These are phyloP conservation scores for Bactericera cockerelli DNA, from an alignment of 1,140 invertebrate genomes.

Conservation along the genomic window DNA sequence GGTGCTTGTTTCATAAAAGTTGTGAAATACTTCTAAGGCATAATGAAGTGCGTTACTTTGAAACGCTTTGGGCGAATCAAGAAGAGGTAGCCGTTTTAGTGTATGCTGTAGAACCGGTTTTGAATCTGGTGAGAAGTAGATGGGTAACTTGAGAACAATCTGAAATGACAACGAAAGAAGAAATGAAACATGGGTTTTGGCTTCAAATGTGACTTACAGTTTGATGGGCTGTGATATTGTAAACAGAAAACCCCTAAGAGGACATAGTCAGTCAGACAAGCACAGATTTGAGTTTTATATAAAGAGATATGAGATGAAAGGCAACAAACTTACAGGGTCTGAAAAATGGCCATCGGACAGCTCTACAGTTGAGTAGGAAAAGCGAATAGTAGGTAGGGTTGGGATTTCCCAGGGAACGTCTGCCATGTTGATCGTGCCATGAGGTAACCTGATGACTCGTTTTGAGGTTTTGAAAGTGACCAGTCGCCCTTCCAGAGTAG, in stretches of 20 bases:
- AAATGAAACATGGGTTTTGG: too few relatives aligned
- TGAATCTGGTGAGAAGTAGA: neutral
- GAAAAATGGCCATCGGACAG: neutral
- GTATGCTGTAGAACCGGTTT: neutral
- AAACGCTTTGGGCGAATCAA: neutral
- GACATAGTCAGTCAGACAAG: too few relatives aligned
- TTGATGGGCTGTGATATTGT: too few relatives aligned
- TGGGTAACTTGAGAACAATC: slow-evolving; percentile 6
- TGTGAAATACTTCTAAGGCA: neutral
- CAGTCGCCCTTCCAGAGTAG: slow-evolving; percentile 29
- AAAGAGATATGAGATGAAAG: too few relatives aligned
- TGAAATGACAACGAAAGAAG: too few relatives aligned
- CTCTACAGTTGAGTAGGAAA: slow-evolving; percentile 14
- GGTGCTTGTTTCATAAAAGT: slow-evolving; percentile 1
- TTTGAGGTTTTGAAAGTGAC: slow-evolving; percentile 34
- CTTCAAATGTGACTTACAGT: too few relatives aligned
- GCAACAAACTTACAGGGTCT: slow-evolving; percentile 3
- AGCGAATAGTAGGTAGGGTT: slow-evolving; percentile 29
- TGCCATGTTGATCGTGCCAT: slow-evolving; percentile 28
- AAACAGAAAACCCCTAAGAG: too few relatives aligned
- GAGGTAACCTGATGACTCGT: slow-evolving; percentile 33
- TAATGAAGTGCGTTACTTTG: neutral
- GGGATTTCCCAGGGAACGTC: slow-evolving; percentile 33
- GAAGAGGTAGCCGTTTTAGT: neutral
- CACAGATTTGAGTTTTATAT: too few relatives aligned